Base-by-base conservation (phyloP, 2,113 vertebrate genomes). In the Urocynchramus pylzowi region DNA sequence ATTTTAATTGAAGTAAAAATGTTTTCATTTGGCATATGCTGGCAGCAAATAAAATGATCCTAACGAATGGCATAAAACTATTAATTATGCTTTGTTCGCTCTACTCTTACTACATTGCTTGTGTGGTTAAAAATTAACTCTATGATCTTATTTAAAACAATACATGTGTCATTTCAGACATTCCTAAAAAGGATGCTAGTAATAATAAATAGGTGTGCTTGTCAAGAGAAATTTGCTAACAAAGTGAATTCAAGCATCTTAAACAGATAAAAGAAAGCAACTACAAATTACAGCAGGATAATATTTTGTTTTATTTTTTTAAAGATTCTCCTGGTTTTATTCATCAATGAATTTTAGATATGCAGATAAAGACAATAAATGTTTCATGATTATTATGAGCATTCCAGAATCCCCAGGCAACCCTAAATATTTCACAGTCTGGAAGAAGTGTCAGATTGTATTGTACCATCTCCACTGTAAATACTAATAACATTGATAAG, bases 71-170 rank as follows among this genome's bases (percentile, higher is more conserved):
- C 77, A 97, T 90, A 96, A 96, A 96, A 94, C 92, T 95, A 87
- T 93, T 97, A 97, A 97, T 97, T 97, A 94, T 93, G 87, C 93
- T 96, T 96, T 93, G 70, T 87, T 97, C 87, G 1, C 74, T 87
- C 96, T 67, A 94, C 89, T 97, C 95, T 97, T 96, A 90, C 70
- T 65, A 42, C 69, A 89, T 92, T 81, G 90, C 76, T 93, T 93
- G n/a, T 52, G 59, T 95, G 57, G 79, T 95, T 97, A 97, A 97
- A 97, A 97, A 97, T 97, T 97, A 97, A 96, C 94, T 96, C 87
- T 87, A 89, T 63, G 94, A 96, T 96, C 90, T 92, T 97, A 90
- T 93, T 95, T 96, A 97, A 97, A 97, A 97, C 97, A 97, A 97
- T 97, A 95, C 69, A 87, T 6, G 7, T 97, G 94, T 94, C 89